phyloP scores from a whole-genome alignment of 2,113 vertebrate genomes.

The Ptychochromis oligacanthus region DNA sequence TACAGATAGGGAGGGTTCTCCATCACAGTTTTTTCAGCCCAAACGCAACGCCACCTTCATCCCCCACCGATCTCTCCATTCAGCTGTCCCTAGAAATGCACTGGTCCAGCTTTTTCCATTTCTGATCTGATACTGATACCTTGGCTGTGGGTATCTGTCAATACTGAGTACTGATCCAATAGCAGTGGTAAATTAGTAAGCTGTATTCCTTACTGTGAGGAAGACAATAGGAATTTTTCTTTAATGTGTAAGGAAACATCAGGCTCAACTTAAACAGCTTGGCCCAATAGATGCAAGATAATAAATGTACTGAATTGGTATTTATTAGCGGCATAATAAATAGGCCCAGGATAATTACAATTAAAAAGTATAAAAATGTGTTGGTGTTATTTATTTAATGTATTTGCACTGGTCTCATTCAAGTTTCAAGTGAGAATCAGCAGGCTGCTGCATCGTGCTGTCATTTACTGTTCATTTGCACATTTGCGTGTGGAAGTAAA shows the following conservation, averaged over 20 bases:
- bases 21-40: constrained; percentile 45
- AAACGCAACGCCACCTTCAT: constrained; percentile 23
- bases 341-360: background rate
- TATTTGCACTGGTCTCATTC: background rate
- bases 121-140: background rate
- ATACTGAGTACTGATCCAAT: background rate
- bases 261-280: background rate
- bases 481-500: constrained; percentile 3
- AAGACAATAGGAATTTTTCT: background rate
- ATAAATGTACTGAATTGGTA: background rate
- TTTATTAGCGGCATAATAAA: background rate
- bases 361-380: background rate
- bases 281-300: background rate
- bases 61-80: background rate
- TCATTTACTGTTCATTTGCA: background rate
- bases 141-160: background rate
- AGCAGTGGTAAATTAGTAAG: background rate
- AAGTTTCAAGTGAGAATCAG: background rate
- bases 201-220: background rate
- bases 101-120: background rate
- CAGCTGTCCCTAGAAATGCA: constrained; percentile 26
- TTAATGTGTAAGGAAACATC: background rate
- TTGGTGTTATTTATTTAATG: background rate
- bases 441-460: background rate
- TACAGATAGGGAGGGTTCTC: constrained; percentile 44